Evolutionary conservation across 2,113 vertebrate species (phyloP), one percentile per base, ranked within the genome.

Genomic region (Forbesichthys agassizii): DNA sequence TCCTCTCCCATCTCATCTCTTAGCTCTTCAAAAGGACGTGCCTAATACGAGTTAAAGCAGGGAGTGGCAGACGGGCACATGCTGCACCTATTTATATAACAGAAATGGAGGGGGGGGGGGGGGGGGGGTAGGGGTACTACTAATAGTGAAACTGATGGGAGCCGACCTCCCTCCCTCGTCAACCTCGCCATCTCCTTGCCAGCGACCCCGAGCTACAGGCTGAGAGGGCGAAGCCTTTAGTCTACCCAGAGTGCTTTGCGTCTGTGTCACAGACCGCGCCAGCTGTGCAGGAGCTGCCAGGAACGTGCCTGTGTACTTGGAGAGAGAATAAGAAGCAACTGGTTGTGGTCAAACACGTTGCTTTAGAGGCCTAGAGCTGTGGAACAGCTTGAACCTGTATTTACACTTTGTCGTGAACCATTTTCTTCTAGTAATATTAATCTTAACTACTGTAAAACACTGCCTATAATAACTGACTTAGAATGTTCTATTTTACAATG

Each of bases 71-170:
- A 53, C 52, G 66, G 77, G 82, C 85, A 82, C 75, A 85, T 85
- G 83, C 82, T 71, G 71, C 70, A 68, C 52, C 87, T 85, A 88
- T 89, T 90, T 88, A 86, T 87, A 88, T 78, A 69, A 74, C 67
- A 72, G 71, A 58, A 66, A 69, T 69, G 36, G 73, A 79, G 16
- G 52, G 12, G 42, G 80, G 69, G 76, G 63, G 69, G 75, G 27
- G 27, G 27, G 27, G 27, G 27, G 27, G 27, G 1, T 27, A 27
- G 2, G 20, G 20, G 27, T 2, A 27, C 27, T 27, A 27, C 68
- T 61, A 61, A 67, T 65, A 71, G 81, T 71, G 51, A 76, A 82
- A 77, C 68, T 69, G 80, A 81, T 77, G 64, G 27, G 71, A 63
- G 79, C 68, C 18, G 27, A 27, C 27, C 27, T 59, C 69, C 78